phyloP scores from a whole-genome alignment of 1,140 invertebrate genomes.

The Anadara kagoshimensis region DNA sequence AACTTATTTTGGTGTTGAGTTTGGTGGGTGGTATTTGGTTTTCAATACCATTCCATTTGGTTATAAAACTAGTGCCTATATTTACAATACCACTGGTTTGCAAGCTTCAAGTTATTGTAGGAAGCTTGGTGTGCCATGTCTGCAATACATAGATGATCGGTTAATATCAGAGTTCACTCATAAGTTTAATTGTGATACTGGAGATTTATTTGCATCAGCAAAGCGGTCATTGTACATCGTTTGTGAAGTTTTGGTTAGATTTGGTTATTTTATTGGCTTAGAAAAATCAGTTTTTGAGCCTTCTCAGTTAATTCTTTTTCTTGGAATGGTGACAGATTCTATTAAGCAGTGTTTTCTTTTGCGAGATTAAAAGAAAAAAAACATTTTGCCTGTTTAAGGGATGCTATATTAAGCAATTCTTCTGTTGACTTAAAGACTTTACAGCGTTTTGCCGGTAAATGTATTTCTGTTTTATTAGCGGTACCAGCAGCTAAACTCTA shows the following conservation, averaged over 20 bases:
- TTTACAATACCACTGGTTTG: constrained; percentile 34
- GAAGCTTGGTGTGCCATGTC: constrained; percentile 4
- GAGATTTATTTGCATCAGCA: neutral
- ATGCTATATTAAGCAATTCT: neutral
- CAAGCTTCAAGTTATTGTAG: constrained; percentile 26
- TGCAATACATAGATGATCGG: constrained; percentile 46
- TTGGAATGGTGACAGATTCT: constrained; percentile 36
- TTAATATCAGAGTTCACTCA: neutral
- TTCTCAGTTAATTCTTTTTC: neutral
- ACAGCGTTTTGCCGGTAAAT: neutral
- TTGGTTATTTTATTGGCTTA: constrained; percentile 21
- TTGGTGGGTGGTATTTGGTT: constrained; percentile 20
- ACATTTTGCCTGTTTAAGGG: neutral
- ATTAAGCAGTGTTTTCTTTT: constrained; percentile 28
- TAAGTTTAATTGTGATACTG: neutral
- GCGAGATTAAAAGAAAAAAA: constrained; percentile 3
- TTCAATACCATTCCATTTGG: constrained; percentile 42
- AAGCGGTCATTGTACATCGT: constrained; percentile 11
- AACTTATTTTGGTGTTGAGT: constrained; percentile 43
- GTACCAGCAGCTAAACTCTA: neutral
- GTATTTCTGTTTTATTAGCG: neutral
- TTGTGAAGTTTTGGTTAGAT: constrained; percentile 22
- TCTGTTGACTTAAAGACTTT: neutral
- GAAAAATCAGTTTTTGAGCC: constrained; percentile 25
- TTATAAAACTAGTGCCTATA: constrained; percentile 39